Conservation (phyloP, 2,797 vertebrate genomes). For the Molossus molossus region DNA sequence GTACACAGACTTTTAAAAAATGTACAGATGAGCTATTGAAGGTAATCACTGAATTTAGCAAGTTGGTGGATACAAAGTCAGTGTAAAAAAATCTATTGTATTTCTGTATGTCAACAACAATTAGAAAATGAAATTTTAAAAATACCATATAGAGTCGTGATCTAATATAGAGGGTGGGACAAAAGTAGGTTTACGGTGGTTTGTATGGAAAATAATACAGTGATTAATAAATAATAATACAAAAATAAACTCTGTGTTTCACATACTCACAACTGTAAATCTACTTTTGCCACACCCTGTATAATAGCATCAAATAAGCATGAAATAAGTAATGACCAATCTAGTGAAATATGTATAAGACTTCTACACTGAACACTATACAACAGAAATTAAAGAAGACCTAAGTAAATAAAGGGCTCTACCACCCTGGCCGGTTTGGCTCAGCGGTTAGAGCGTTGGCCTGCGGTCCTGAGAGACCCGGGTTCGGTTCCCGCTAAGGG, state of each 20-base stretch:
- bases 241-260: not conserved
- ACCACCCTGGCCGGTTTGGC: no score
- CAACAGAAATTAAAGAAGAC: constrained; percentile 31
- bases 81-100: not conserved
- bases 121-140: constrained; percentile 43
- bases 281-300: not conserved
- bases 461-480: no score
- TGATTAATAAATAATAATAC: not conserved
- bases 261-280: not conserved
- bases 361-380: not conserved
- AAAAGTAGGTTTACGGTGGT: not conserved
- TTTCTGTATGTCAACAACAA: not conserved
- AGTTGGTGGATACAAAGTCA: not conserved
- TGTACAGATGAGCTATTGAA: not conserved
- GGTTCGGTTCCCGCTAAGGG: no score
- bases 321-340: not conserved
- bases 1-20: not conserved
- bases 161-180: not conserved
- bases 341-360: not conserved
- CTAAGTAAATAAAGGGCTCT: not conserved
- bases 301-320: not conserved
- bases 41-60: constrained; percentile 9
- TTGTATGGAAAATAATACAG: not conserved
- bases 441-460: no score
- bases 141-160: not conserved